These are phyloP conservation scores for Petrosia ficiformis DNA, from an alignment of 37 sponge, comb jelly and placozoan genomes.

Conservation along the genomic window DNA sequence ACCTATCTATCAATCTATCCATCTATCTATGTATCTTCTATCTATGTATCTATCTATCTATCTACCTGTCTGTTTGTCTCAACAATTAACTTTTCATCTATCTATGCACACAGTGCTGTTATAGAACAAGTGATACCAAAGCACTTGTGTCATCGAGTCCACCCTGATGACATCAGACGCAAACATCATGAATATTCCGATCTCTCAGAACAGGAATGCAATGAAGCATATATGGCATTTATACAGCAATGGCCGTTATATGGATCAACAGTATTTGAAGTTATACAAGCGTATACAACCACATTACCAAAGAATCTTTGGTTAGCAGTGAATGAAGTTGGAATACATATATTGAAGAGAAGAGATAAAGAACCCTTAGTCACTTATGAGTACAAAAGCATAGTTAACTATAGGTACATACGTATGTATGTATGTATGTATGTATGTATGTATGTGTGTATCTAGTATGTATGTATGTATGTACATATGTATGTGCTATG, in stretches of 20 bases:
- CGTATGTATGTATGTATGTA: not conserved
- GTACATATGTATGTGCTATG: too few relatives aligned
- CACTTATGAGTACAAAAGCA: conserved; percentile 89
- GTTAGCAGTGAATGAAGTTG: conserved; percentile 87
- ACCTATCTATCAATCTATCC: too few relatives aligned
- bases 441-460: too few relatives aligned
- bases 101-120: conserved; percentile 47
- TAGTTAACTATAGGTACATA: conserved; percentile 91
- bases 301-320: conserved; percentile 95
- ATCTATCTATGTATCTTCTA: too few relatives aligned
- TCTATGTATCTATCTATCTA: too few relatives aligned
- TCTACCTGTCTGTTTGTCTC: too few relatives aligned
- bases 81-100: not conserved
- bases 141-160: conserved; percentile 69
- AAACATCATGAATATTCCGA: conserved; percentile 68
- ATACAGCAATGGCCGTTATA: conserved; percentile 86
- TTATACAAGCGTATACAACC: conserved; percentile 85
- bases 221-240: conserved; percentile 81
- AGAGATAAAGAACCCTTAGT: conserved; percentile 93
- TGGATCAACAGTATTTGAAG: conserved; percentile 95
- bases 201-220: conserved; percentile 64
- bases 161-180: conserved; percentile 73
- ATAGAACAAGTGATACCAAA: conserved; percentile 78
- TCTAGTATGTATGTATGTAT: too few relatives aligned
- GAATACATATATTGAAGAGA: conserved; percentile 87